Evolutionary conservation across 2,888 invertebrate species (phyloP), one percentile per base, ranked within the genome.

Genomic region (Ophraella communa): DNA sequence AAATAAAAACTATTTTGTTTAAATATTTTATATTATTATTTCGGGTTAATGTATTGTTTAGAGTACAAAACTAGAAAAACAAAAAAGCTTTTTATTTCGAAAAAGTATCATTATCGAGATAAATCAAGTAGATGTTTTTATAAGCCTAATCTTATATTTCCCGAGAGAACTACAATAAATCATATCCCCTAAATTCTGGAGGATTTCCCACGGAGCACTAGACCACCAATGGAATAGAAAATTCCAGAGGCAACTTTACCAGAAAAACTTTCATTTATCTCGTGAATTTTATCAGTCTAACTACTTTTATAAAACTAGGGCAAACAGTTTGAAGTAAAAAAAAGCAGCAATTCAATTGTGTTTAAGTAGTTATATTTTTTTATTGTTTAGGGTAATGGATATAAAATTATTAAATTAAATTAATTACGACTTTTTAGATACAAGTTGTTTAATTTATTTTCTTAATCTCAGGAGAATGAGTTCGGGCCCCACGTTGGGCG

Each of bases 61-160:
- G 8, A n/a, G n/a, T n/a, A 3, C 17, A 42, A 17, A 42, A 42
- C 21, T 21, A 5, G 23, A 23, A 47, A 21, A 11, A 5, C 21
- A 10, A 23, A 3, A 23, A 47, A 47, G 11, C 10, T n/a, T 51
- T 27, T 27, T 51, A 4, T 27, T 51, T 35, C 42, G 14, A 20
- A 24, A 44, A 59, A 17, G 51, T 27, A 49, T 49, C 47, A 58
- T 35, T 39, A 60, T 53, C 42, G 24, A 47, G 42, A 60, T 60
- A 60, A 60, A 60, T 60, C 60, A 60, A 60, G n/a, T n/a, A n/a
- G 52, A 60, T 53, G 60, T 27, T 47, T 20, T 52, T 52, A 53
- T 14, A 44, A 42, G 30, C 44, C 17, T 60, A 52, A 60, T 60
- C 60, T 60, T 18, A 39, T 30, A 27, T 47, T 42, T 52, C 60